Base-by-base conservation (phyloP, 2,888 invertebrate genomes). In the Drosophila nr. fundita region DNA sequence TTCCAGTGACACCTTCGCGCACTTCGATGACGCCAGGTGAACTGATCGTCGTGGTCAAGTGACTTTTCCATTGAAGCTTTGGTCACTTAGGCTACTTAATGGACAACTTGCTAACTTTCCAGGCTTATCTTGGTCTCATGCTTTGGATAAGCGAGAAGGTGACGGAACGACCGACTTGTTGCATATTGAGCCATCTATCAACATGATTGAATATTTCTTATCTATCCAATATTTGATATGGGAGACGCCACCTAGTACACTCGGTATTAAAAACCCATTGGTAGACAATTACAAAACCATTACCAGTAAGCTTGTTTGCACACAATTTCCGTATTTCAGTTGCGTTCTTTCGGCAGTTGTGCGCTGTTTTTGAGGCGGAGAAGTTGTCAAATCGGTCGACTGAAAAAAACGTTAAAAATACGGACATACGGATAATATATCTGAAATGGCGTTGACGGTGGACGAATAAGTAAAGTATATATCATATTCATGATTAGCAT, bases 41-140 rank as follows among this genome's bases (percentile, higher is more conserved):
- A 91, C 91, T 90, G 77, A 76, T 80, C 72, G 77, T 32, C 34
- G 36, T 77, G 85, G 84, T 89, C 87, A 87, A 80, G 73, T 84
- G 80, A 86, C 81, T 67, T 61, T 64, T n/a, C 45, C 48, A 53
- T 42, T 34, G 67, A 78, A 78, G 53, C 65, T 45, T 78, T 59
- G 48, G 34, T n/a, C 60, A 62, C 27, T 68, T 58, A 53, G 48
- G 52, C 42, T 64, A 40, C 50, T 30, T 59, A 71, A 77, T 70
- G 69, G 66, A 75, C 67, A 70, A 75, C 73, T 71, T 68, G 61
- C 69, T 65, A 68, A 73, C 72, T 73, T 71, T 73, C 59, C 69
- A 67, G 77, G 57, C 89, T 78, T 89, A 89, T 89, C 89, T 63
- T 7, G 18, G 34, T 34, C 79, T 42, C 74, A 83, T 73, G 77